Conservation (phyloP, 2,113 vertebrate species). For the Carollia perspicillata region DNA sequence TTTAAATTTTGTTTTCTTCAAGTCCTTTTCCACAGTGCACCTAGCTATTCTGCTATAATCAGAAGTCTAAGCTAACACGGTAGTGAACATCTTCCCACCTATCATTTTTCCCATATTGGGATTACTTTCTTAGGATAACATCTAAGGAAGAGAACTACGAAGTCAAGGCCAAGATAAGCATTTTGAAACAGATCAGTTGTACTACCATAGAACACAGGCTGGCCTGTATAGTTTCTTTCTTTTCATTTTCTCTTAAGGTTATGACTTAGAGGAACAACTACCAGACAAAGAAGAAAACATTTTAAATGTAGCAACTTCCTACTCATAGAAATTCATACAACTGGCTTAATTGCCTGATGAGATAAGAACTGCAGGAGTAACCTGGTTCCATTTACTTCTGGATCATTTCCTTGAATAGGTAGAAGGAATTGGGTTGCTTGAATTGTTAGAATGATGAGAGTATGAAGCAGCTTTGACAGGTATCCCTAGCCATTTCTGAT, state of each 20-base stretch:
- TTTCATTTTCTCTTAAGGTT: conserved; percentile 20
- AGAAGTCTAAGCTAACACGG: background rate
- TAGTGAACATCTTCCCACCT: background rate
- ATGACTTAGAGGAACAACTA: conserved; percentile 3
- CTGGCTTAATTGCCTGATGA: background rate
- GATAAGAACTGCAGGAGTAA: background rate
- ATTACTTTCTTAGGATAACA: conserved; percentile 39
- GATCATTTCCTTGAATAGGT: background rate
- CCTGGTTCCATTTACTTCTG: conserved; percentile 36
- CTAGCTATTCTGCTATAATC: conserved; percentile 8
- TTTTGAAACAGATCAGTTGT: conserved; percentile 45
- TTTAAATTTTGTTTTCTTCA: conserved; percentile 36
- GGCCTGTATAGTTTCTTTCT: background rate
- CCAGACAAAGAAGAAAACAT: conserved; percentile 23
- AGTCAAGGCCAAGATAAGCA: conserved; percentile 17
- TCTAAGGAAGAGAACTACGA: conserved; percentile 46
- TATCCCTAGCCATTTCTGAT: conserved; percentile 21
- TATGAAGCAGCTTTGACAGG: conserved; percentile 27
- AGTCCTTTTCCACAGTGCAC: background rate
- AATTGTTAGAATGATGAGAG: conserved; percentile 10
- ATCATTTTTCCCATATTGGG: background rate
- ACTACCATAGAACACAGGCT: background rate
- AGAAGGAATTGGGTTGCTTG: conserved; percentile 39
- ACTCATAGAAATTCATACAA: background rate
- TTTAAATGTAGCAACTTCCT: conserved; percentile 12